These are phyloP conservation scores for Anas capensis DNA, from an alignment of 2,797 vertebrate genomes.

Conservation along the genomic window DNA sequence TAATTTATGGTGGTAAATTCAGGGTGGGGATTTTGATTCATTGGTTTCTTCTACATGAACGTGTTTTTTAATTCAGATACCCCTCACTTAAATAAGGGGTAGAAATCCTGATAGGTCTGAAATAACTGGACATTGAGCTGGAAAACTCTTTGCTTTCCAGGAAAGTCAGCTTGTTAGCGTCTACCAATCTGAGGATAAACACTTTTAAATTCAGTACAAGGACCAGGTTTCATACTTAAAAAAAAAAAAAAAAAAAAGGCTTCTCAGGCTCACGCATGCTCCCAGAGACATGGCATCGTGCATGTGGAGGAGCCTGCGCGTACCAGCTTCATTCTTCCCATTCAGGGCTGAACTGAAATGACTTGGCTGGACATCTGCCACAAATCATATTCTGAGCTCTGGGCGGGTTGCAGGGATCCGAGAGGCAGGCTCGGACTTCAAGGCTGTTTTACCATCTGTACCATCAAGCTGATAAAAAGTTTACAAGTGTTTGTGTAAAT, in stretches of 20 bases:
- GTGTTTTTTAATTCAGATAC: background rate
- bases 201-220: background rate
- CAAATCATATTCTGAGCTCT: background rate
- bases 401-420: background rate
- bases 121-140: background rate
- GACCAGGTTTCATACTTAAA: conserved; percentile 9
- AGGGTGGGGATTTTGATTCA: background rate
- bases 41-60: background rate
- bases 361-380: conserved; percentile 20
- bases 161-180: conserved; percentile 6
- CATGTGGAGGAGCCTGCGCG: background rate
- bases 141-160: conserved; percentile 53
- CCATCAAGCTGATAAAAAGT: background rate
- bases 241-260: background rate
- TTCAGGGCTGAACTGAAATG: background rate
- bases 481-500: background rate
- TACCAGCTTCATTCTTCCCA: background rate
- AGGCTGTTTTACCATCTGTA: rapidly evolving
- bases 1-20: background rate
- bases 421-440: background rate
- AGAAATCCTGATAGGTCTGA: background rate
- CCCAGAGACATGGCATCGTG: background rate
- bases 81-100: background rate
- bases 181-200: conserved; percentile 1
- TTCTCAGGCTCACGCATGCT: rapidly evolving